Conservation (phyloP, 2,797 vertebrate species). For the Mus spretus region DNA sequence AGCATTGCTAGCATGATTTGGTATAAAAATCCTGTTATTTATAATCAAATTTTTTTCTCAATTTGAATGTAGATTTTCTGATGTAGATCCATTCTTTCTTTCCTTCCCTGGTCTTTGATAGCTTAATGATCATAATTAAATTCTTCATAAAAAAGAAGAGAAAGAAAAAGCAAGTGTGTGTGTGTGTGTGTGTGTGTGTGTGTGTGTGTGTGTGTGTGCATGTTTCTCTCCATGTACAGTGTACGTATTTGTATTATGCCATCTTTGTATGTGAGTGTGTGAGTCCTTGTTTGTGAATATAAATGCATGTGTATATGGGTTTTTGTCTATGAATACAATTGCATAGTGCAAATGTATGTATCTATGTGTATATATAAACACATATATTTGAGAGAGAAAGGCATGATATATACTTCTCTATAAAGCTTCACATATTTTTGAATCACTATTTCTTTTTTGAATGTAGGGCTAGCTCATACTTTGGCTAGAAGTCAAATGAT, state of each 20-base stretch:
- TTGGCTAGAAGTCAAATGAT: too few relatives aligned
- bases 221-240: too few relatives aligned
- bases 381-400: background rate
- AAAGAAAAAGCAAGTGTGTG: too few relatives aligned
- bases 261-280: background rate
- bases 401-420: background rate
- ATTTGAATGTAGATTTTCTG: background rate
- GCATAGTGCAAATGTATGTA: background rate
- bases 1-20: background rate
- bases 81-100: background rate
- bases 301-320: background rate
- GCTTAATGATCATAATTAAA: background rate
- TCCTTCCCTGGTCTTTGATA: background rate
- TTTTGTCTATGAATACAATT: background rate
- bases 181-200: background rate
- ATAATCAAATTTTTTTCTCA: background rate
- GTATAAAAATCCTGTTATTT: background rate
- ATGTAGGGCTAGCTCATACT: background rate
- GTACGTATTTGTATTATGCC: background rate
- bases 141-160: background rate
- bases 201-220: too few relatives aligned
- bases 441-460: background rate
- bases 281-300: background rate
- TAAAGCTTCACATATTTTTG: background rate
- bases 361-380: too few relatives aligned